Base-by-base conservation (phyloP, 2,888 invertebrate genomes). In the Ptilodon capucinus region DNA sequence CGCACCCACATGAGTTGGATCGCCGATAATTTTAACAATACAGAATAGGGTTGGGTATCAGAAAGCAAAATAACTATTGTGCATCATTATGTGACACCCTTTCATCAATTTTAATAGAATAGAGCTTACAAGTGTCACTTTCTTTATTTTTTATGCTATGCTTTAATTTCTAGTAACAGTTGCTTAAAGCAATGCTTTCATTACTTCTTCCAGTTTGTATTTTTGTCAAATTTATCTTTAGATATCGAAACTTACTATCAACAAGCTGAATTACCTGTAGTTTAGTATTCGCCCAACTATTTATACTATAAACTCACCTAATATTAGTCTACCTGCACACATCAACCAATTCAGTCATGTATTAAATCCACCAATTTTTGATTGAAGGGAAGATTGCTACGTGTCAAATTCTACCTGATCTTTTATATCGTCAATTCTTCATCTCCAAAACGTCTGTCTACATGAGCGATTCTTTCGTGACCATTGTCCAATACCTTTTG, bases 401-500 rank as follows among this genome's bases (percentile, higher is more conserved):
- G 79, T 82, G 82, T 84, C 80, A 79, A 51, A 49, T 73, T 81
- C 77, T 89, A 90, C 89, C 89, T 89, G 89, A 79, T 78, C 75
- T 74, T 74, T 83, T 74, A 76, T 75, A 80, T 75, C 71, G 65
- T 51, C 76, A 74, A 81, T 84, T 80, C 78, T 75, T 80, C 76
- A 76, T 78, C 44, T 40, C 51, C 61, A 49, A 76, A 67, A 71
- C 70, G 74, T 77, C 75, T 74, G 70, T 71, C 71, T 57, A 66
- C 68, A 69, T 74, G 79, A 80, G 73, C 69, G 79, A 79, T 79
- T 74, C 68, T 68, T 75, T 74, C 83, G 76, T 89, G 90, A 91
- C 90, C 90, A 89, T 91, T 91, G 90, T 91, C 91, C 91, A 84
- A 88, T 68, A 51, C 71, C 86, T 81, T 90, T 90, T 86, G 90